Base-by-base conservation (phyloP, 1,140 invertebrate genomes). In the Rhyzopertha dominica region DNA sequence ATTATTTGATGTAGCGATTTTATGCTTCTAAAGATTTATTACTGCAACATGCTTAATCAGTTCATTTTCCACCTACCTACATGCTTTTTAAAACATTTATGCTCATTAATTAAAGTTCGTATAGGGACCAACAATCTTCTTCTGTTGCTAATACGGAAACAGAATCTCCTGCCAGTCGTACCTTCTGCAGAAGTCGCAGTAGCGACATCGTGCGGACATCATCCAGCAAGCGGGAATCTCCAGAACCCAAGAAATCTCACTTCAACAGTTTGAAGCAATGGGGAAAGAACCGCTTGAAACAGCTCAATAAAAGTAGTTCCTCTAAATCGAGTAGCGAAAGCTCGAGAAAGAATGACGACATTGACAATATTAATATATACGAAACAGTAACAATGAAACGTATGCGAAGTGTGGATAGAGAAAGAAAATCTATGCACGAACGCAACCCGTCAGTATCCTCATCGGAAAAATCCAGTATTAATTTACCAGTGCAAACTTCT, bases 211-310 rank as follows among this genome's bases (percentile, higher is more conserved):
- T 76, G 74, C 69, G 22, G 61, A 69, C 56, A 55, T 71, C 31
- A 51, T 67, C 61, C 56, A 36, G 55, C 54, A 76, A 74, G 38
- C 73, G 79, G 65, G 73, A 82, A 53, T 71, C 76, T 47, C 64
- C 72, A 18, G 66, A 76, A 16, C 66, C 62, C 20, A 85, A 84
- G 63, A 76, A 81, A 53, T 85, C 84, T 20, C 82, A 87, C 54
- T 84, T 90, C 53, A 86, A 87, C 65, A 82, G 79, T 8, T 66
- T 90, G 25, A 87, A 87, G 62, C 80, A 86, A 62, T 90, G 87
- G 87, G 85, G 85, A 16, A 80, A 80, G 56, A 86, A 79, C 35
- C 75, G 84, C 53, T 72, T 88, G 53, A 82, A 81, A 59, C 73
- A 83, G 54, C 84, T 87, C 48, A 79, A 79, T 49, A 80, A 81